A percentile compares a stretch with the other conserved stretches of the same genome.
Evolutionary conservation across 2,797 vertebrate species (phyloP).

Genomic region (Allenopithecus nigroviridis): DNA sequence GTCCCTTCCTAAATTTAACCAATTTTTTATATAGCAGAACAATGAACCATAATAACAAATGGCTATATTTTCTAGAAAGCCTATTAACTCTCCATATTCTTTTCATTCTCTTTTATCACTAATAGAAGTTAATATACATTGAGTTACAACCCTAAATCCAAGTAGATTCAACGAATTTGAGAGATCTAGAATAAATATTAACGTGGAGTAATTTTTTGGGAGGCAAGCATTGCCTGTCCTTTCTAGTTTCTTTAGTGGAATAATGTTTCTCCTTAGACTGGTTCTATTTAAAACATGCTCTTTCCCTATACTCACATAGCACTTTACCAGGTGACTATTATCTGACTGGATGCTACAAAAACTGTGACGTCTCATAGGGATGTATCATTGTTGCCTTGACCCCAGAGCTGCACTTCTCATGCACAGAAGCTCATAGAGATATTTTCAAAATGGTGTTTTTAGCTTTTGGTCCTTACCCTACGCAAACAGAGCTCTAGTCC

Average conservation of each 20-base stretch:
- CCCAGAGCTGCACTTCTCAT: neutral
- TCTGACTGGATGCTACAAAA: neutral
- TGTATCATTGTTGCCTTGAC: neutral
- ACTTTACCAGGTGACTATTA: neutral
- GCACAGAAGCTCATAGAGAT: neutral
- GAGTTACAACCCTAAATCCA: neutral
- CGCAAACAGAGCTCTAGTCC: neutral
- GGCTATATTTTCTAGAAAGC: neutral
- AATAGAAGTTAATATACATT: neutral
- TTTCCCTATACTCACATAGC: neutral
- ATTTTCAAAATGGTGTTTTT: neutral
- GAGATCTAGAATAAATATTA: neutral
- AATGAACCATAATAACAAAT: neutral
- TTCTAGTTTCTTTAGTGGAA: neutral
- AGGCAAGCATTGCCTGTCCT: neutral
- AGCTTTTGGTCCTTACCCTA: neutral
- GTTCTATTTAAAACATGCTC: neutral
- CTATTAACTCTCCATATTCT: neutral
- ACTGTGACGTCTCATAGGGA: neutral
- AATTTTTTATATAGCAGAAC: neutral
- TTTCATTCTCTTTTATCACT: neutral
- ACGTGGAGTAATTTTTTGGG: neutral
- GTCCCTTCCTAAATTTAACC: neutral
- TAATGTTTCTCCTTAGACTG: neutral
- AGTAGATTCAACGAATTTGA: neutral